phyloP scores from a whole-genome alignment of 2,888 invertebrate species.

The Girardia tigrina region DNA sequence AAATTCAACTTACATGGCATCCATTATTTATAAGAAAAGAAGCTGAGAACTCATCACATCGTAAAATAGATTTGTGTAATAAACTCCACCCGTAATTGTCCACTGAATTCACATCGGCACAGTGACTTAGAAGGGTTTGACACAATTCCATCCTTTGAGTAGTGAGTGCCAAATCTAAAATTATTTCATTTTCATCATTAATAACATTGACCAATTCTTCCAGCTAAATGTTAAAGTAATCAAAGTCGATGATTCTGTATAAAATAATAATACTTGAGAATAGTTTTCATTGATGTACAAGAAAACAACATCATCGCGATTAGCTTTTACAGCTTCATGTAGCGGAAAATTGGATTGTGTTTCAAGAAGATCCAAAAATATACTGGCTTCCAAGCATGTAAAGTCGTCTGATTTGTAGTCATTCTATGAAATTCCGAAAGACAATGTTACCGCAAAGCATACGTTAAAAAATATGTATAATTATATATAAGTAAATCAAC shows the following conservation, averaged over 20 bases:
- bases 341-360: conserved; percentile 72
- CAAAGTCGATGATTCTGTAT: background rate
- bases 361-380: conserved; percentile 77
- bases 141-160: conserved; percentile 68
- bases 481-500: no score
- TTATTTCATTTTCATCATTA: conserved; percentile 69
- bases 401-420: conserved; percentile 67
- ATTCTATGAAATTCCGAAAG: no score
- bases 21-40: conserved; percentile 67
- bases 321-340: conserved; percentile 71
- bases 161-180: conserved; percentile 70
- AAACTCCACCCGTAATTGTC: conserved; percentile 67
- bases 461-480: no score
- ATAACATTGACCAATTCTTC: conserved; percentile 59
- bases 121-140: conserved; percentile 68
- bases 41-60: conserved; percentile 66
- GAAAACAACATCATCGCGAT: conserved; percentile 83
- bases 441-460: no score
- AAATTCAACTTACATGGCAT: conserved; percentile 62
- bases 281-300: conserved; percentile 78
- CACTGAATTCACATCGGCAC: conserved; percentile 68
- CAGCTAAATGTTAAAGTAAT: conserved; percentile 10
- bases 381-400: conserved; percentile 75
- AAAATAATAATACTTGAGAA: conserved; percentile 58
- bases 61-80: conserved; percentile 62